Evolutionary conservation across 92 coral and sea anemone genomes (phyloP).

Genomic region (Epizoanthus rinbou): DNA sequence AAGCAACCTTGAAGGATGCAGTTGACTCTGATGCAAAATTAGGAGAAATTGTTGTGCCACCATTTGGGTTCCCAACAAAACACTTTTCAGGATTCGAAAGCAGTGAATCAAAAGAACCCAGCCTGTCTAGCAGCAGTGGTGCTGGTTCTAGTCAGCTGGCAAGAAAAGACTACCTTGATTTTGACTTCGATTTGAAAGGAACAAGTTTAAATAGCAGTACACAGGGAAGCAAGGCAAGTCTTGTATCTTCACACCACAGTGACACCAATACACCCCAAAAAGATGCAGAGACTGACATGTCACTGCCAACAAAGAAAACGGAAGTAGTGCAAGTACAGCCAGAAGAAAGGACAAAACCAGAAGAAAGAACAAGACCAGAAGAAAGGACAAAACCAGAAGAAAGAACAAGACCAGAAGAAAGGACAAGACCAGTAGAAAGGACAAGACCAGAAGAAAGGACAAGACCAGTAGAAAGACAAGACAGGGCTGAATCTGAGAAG

Average conservation of each 20-base stretch:
- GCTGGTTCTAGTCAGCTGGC: slow-evolving; percentile 73
- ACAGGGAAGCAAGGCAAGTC: slow-evolving; percentile 79
- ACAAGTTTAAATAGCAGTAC: slow-evolving; percentile 65
- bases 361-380: background rate
- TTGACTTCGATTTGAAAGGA: slow-evolving; percentile 51
- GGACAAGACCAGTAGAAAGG: slow-evolving; percentile 3
- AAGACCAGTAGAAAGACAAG: background rate
- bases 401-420: background rate
- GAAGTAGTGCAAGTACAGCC: background rate
- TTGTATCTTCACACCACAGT: slow-evolving; percentile 59
- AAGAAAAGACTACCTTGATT: slow-evolving; percentile 69
- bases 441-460: slow-evolving; percentile 2
- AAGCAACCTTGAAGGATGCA: slow-evolving; percentile 61
- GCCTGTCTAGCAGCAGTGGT: slow-evolving; percentile 62
- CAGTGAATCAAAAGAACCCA: slow-evolving; percentile 71
- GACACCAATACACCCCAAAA: slow-evolving; percentile 11
- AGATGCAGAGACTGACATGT: background rate
- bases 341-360: background rate
- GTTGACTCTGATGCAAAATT: slow-evolving; percentile 56
- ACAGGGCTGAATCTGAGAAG: background rate
- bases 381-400: background rate
- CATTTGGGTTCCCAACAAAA: slow-evolving; percentile 42
- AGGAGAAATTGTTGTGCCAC: slow-evolving; percentile 37
- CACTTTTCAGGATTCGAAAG: slow-evolving; percentile 38
- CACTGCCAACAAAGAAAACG: background rate